A percentile compares a stretch with the other conserved stretches of the same genome.
phyloP scores from a whole-genome alignment of 1,140 invertebrate species.

The Helicoverpa zea region DNA sequence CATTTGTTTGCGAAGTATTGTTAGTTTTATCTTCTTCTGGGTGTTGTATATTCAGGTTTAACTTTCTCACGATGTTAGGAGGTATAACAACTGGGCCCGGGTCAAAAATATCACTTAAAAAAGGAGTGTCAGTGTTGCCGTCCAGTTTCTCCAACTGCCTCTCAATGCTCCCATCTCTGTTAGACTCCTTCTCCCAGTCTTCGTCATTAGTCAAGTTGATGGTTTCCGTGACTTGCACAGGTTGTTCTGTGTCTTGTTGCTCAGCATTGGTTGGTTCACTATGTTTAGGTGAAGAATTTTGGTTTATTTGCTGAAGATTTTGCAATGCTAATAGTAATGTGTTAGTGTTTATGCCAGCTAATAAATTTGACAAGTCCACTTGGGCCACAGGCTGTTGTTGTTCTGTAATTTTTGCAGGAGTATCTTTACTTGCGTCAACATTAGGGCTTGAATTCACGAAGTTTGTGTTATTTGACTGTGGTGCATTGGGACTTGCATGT shows the following conservation, averaged over 20 bases:
- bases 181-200: constrained; percentile 83
- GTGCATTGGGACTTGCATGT: background rate
- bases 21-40: constrained; percentile 58
- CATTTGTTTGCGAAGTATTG: constrained; percentile 59
- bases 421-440: constrained; percentile 32
- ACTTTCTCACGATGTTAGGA: constrained; percentile 65
- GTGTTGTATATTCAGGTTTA: constrained; percentile 71
- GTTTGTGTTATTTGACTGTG: constrained; percentile 37
- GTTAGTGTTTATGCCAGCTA: constrained; percentile 78
- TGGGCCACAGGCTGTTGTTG: constrained; percentile 48
- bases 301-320: constrained; percentile 76
- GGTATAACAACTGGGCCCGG: constrained; percentile 78
- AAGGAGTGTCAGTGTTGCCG: constrained; percentile 79
- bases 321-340: constrained; percentile 76
- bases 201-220: constrained; percentile 83
- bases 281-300: constrained; percentile 51
- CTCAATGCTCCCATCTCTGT: constrained; percentile 78
- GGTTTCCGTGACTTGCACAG: constrained; percentile 68
- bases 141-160: constrained; percentile 74
- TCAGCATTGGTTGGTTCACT: constrained; percentile 47
- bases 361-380: constrained; percentile 71
- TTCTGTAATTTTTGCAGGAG: constrained; percentile 40
- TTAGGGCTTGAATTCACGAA: constrained; percentile 61
- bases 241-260: constrained; percentile 46
- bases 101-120: constrained; percentile 85